Evolutionary conservation across 2,113 vertebrate genomes (phyloP).

Genomic region (Benitochromis conjunctus): DNA sequence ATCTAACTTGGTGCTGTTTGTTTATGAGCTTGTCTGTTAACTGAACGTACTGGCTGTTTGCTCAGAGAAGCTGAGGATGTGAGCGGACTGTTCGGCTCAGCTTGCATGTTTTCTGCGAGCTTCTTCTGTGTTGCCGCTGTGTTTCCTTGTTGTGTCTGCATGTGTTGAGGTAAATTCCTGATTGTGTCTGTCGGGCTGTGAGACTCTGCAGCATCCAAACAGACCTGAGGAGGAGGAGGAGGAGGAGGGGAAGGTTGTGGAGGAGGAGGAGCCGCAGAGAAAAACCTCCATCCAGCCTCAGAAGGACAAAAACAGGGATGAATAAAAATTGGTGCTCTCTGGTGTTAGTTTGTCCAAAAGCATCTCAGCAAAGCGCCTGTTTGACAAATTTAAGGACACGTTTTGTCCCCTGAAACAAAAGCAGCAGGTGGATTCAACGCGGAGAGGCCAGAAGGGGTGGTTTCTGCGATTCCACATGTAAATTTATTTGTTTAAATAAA

Average conservation of each 20-base stretch:
- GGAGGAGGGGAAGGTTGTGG: neutral
- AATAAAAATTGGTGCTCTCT: neutral
- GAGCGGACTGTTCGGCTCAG: neutral
- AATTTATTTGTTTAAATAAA: neutral
- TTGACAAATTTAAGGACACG: neutral
- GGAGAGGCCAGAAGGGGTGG: neutral
- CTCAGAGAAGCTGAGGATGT: neutral
- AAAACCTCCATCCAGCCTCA: neutral
- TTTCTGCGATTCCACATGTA: neutral
- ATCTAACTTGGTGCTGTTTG: neutral
- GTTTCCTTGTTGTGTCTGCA: neutral
- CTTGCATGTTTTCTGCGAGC: neutral
- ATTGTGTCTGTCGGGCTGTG: neutral
- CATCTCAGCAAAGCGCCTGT: neutral
- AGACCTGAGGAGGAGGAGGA: neutral
- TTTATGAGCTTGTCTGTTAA: neutral
- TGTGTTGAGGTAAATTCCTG: conserved; percentile 11
- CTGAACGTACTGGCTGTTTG: neutral
- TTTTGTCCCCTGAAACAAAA: neutral
- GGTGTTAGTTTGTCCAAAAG: neutral
- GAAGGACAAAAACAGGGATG: neutral
- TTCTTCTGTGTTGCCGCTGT: neutral
- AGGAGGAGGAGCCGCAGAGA: neutral
- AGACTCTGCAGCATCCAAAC: neutral
- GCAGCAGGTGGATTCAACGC: neutral